Evolutionary conservation across 2,113 vertebrate species (phyloP).

Genomic region (Carassius carassius): DNA sequence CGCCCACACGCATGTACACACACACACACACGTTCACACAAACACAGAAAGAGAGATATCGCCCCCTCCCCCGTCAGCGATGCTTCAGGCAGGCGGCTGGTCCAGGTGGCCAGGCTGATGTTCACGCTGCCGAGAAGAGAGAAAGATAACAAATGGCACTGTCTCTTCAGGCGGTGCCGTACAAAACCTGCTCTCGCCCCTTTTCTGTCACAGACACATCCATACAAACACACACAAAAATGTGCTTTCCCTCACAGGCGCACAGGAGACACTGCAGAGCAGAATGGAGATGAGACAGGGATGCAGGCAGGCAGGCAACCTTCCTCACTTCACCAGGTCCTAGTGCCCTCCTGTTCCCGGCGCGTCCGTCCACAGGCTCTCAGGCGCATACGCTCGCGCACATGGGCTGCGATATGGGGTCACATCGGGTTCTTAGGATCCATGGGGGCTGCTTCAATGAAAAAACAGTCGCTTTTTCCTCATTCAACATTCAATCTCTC

Average conservation of each 20-base stretch:
- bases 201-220: slow-evolving; percentile 37
- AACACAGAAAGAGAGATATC: slow-evolving; percentile 43
- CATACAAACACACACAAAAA: slow-evolving; percentile 36
- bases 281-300: slow-evolving; percentile 64
- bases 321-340: slow-evolving; percentile 71
- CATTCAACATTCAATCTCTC: slow-evolving; percentile 35
- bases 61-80: slow-evolving; percentile 52
- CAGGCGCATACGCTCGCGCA: slow-evolving; percentile 6
- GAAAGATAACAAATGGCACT: slow-evolving; percentile 25
- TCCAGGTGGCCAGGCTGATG: slow-evolving; percentile 61
- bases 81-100: slow-evolving; percentile 52
- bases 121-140: slow-evolving; percentile 33
- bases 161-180: slow-evolving; percentile 54
- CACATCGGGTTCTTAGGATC: background rate
- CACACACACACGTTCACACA: slow-evolving; percentile 43
- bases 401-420: background rate
- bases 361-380: background rate
- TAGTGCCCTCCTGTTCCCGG: slow-evolving; percentile 66
- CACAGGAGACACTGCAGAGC: slow-evolving; percentile 72
- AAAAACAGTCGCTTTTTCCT: slow-evolving; percentile 24
- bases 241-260: slow-evolving; percentile 37
- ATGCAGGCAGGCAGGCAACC: slow-evolving; percentile 60
- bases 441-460: slow-evolving; percentile 22
- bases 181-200: slow-evolving; percentile 48
- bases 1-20: slow-evolving; percentile 50